Base-by-base conservation (phyloP, 2,888 invertebrate species). In the Ectobius pallidus region DNA sequence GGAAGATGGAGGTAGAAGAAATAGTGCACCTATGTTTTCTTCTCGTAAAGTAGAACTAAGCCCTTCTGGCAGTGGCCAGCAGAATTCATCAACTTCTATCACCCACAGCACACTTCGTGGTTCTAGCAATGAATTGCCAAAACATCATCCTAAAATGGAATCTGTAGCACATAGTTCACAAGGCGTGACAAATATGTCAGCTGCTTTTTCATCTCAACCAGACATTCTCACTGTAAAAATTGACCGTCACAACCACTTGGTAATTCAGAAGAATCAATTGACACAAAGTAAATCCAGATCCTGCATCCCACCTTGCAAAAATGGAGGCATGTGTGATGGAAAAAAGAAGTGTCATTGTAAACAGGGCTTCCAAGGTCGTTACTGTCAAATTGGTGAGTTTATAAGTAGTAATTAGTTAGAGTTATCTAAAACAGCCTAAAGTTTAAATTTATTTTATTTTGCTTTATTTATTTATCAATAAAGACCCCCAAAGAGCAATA, bases 331-430 rank as follows among this genome's bases (percentile, higher is more conserved):
- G 4, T 61, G 61, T 61, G 61, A 30, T 4, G 34, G 20, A 30
- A 32, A 32, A 3, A 32, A 18, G 18, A 61, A 61, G 61, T 61
- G 61, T 25, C 30, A 61, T 18, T 61, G 61, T 16, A 61, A n/a
- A n/a, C 7, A 6, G 1, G 61, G 61, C n/a, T 61, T 61, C 32
- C 61, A 61, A 32, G 61, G 61, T 18, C 32, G 30, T 20, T 61
- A 61, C 16, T 61, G 61, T 7, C 61, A 61, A 32, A 61, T 61
- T 16, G 61, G 61, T 61, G 25, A 61, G 61, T 7, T 11, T 14
- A 14, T 11, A 34, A 34, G 34, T 6, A 34, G 7, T 34, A 34
- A 7, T 34, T 34, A 34, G n/a, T n/a, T n/a, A n/a, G n/a, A n/a
- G n/a, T n/a, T n/a, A n/a, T n/a, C n/a, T n/a, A n/a, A n/a, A n/a